Base-by-base conservation (phyloP, 2,113 vertebrate species). In the Malaclemys terrapin region DNA sequence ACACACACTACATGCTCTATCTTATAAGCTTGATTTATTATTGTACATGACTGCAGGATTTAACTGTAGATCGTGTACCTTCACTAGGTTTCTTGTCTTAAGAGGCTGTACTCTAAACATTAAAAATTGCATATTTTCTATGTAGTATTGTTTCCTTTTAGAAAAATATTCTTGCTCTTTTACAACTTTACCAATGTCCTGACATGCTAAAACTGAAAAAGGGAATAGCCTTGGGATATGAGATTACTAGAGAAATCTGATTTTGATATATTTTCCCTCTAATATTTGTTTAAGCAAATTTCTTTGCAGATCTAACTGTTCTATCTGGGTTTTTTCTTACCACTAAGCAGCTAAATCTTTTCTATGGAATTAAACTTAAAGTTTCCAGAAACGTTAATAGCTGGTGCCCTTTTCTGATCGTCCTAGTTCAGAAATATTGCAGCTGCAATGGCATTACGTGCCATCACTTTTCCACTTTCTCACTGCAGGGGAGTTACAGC, bases 281-380 rank as follows among this genome's bases (percentile, higher is more conserved):
- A 95, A 96, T 97, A 95, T 95, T 96, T 96, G 91, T 95, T 98
- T 94, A 97, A 98, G 93, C 47, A 91, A 97, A 96, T 98, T 97
- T 97, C 76, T 95, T 85, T 95, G 50, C 50, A 92, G 56, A 94
- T 78, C 54, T 94, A 76, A 84, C 87, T 95, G 0, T 96, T 96
- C 76, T 95, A 82, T 83, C 76, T 80, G 20, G 53, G 3, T 29
- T 85, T 80, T 85, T n/a, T 75, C 52, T 93, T 95, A 83, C 84
- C 84, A 80, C 90, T 97, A 93, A 91, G 52, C 90, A 96, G 88
- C 49, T 88, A 62, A 88, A 49, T 82, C 94, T 98, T 97, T 94
- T 49, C 90, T 31, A 4, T 79, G 47, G 88, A 97, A 96, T 97
- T 97, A 95, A 94, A 93, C 22, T 45, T 72, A 85, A 78, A 96